A percentile compares a stretch with the other conserved stretches of the same genome.
Conservation (phyloP, 1,140 invertebrate species). For the Drosophila busckii region DNA sequence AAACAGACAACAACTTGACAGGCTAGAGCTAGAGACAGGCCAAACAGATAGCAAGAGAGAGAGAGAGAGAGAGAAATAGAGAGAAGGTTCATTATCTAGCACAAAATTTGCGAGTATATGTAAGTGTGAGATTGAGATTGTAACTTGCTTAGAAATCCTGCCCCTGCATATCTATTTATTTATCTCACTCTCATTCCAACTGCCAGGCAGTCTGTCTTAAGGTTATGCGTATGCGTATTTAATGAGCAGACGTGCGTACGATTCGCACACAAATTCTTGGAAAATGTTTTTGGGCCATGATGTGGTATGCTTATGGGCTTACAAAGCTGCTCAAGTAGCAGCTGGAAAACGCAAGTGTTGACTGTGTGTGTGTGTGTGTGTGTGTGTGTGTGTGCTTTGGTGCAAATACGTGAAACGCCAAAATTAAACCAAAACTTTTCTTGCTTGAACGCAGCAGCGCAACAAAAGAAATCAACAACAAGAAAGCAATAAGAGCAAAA, state of each 20-base stretch:
- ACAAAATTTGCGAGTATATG: conserved; percentile 69
- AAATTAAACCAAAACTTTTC: conserved; percentile 77
- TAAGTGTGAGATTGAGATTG: conserved; percentile 29
- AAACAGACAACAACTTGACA: conserved; percentile 34
- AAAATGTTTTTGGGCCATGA: no score
- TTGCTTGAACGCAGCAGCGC: conserved; percentile 64
- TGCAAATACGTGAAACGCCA: conserved; percentile 52
- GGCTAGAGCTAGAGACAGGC: background rate
- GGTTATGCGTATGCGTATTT: conserved; percentile 65
- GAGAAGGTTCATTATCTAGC: conserved; percentile 69
- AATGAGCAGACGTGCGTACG: conserved; percentile 75
- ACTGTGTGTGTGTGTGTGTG: conserved; percentile 16
- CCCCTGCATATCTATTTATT: background rate
- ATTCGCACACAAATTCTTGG: no score
- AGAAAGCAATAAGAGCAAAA: conserved; percentile 15
- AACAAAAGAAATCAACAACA: conserved; percentile 18
- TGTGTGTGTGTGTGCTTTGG: conserved; percentile 21
- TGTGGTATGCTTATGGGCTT: conserved; percentile 57
- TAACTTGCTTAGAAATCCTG: conserved; percentile 20
- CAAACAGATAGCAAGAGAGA: background rate
- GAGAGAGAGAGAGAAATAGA: conserved; percentile 8
- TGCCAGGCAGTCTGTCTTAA: conserved; percentile 1
- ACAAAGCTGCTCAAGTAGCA: conserved; percentile 14
- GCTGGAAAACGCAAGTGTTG: conserved; percentile 23
- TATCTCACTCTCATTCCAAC: background rate